These are phyloP conservation scores for Rallus limicola DNA, from an alignment of 2,113 vertebrate genomes.

Conservation along the genomic window DNA sequence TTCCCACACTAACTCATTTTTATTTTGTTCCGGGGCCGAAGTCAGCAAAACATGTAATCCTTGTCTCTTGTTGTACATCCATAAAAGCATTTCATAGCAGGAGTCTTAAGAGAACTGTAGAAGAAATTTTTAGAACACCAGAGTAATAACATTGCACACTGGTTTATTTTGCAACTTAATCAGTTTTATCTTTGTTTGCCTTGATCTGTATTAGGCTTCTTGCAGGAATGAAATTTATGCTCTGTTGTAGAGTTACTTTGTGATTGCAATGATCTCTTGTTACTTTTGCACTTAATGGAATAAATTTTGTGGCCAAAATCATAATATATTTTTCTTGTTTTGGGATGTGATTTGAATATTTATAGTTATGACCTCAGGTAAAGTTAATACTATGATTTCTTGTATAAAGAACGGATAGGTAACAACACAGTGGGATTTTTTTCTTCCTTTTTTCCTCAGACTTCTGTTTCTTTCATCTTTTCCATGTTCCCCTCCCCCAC, in stretches of 20 bases:
- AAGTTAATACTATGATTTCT: neutral
- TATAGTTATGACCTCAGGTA: neutral
- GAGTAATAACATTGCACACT: rapidly evolving
- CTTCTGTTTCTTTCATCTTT: neutral
- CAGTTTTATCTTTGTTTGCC: neutral
- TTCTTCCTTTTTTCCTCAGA: neutral
- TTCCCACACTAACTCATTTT: rapidly evolving
- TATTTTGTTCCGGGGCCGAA: neutral
- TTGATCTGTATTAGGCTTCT: neutral
- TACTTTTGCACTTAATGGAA: neutral
- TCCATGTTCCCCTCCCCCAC: neutral
- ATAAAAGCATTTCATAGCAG: neutral
- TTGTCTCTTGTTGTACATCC: neutral
- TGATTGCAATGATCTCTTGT: rapidly evolving
- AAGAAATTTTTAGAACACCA: neutral
- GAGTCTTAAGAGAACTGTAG: neutral
- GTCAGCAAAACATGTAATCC: neutral
- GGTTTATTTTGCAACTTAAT: neutral
- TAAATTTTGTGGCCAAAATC: neutral
- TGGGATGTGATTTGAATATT: neutral
- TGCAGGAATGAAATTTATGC: neutral
- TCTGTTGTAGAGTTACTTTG: neutral
- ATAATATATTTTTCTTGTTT: neutral
- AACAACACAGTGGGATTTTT: neutral
- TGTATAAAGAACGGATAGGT: neutral